phyloP scores from a whole-genome alignment of 2,888 invertebrate genomes.

The Thera obeliscata region DNA sequence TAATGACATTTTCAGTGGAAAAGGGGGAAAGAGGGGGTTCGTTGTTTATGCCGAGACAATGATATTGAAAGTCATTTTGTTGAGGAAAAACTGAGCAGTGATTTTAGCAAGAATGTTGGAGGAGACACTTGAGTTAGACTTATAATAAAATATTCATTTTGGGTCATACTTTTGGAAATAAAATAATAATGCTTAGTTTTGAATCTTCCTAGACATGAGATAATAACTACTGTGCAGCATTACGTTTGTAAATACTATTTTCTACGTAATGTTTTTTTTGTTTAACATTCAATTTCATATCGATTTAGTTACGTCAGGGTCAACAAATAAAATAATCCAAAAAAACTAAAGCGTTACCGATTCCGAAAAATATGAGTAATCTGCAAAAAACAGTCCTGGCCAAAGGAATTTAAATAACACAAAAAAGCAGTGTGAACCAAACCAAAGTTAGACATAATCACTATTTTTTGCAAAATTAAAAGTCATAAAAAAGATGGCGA shows the following conservation, averaged over 20 bases:
- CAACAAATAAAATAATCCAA: background rate
- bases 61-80: conserved; percentile 82
- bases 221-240: no score
- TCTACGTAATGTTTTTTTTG: no score
- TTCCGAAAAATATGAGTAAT: conserved; percentile 2
- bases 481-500: conserved; percentile 62
- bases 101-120: conserved; percentile 37
- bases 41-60: conserved; percentile 78
- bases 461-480: conserved; percentile 42
- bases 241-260: no score
- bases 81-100: conserved; percentile 63
- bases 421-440: conserved; percentile 20
- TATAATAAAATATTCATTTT: background rate
- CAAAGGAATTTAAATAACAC: conserved; percentile 14
- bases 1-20: conserved; percentile 83
- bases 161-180: no score
- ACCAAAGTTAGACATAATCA: conserved; percentile 38
- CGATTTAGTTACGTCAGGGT: no score
- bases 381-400: conserved; percentile 2
- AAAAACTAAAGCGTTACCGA: background rate
- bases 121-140: conserved; percentile 5
- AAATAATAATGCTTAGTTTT: no score
- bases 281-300: no score
- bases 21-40: conserved; percentile 57
- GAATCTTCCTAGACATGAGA: no score